Base-by-base conservation (phyloP, 2,797 vertebrate species). In the Micropoecilia bifurca region DNA sequence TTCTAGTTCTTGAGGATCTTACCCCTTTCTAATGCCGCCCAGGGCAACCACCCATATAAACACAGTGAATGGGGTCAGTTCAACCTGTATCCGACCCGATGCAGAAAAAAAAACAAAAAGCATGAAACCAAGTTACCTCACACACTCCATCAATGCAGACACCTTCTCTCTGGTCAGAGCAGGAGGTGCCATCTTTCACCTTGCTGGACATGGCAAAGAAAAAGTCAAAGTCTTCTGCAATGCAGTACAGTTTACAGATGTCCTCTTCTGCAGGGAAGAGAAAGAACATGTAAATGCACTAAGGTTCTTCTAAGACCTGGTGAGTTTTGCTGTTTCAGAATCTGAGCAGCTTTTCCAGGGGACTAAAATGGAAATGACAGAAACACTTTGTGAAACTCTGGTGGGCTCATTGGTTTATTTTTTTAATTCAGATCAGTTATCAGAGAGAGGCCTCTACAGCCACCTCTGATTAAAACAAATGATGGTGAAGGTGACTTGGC, bases 191-290 rank as follows among this genome's bases (percentile, higher is more conserved):
- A 0, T 99, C 99, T 93, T 97, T 98, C 84, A 99, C 98, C 89
- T 98, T 99, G 92, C 96, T 96, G 79, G 98, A 97, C 97, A 99
- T 98, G 69, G 98, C 98, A 3, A 99, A 99, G 95, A 99, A 99
- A 90, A 99, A 99, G 88, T 99, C 98, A 85, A 98, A 99, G 91
- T 99, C 97, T 93, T 99, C 98, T 22, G 99, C 98, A 69, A 97
- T 99, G 95, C 99, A 99, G 92, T 99, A 99, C 22, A 99, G 95
- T 91, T 99, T 99, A 87, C 98, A 99, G 87, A 97, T 95, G 85
- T 99, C 98, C 93, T 98, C 96, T 90, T 98, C 99, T 99, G 92
- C 46, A 90, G 45, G 75, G 18, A 88, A 33, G 71, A 30, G 33
- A 50, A 63, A 47, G 48, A 71, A 71, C 6, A 20, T 48, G n/a